Evolutionary conservation across 1,140 invertebrate species (phyloP).

Genomic region (Eufriesea mexicana): DNA sequence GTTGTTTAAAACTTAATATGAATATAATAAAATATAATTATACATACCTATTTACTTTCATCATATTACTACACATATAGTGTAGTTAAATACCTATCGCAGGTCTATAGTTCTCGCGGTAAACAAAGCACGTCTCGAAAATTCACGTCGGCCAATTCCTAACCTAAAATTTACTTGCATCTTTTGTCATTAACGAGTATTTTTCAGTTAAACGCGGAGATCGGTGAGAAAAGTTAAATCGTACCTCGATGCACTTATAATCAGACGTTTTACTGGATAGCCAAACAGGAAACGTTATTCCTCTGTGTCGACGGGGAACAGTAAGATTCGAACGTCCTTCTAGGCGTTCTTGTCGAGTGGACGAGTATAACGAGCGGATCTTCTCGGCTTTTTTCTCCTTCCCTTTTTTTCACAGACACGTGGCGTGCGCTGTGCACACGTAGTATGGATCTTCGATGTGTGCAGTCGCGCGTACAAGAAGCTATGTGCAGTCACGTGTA

Average conservation of each 20-base stretch:
- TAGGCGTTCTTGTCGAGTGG: conserved; percentile 18
- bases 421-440: conserved; percentile 34
- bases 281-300: conserved; percentile 28
- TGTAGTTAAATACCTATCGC: no score
- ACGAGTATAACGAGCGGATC: conserved; percentile 55
- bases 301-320: not conserved
- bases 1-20: no score
- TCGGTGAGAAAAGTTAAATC: not conserved
- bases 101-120: no score
- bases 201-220: not conserved
- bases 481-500: conserved; percentile 71
- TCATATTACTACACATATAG: no score
- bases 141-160: no score
- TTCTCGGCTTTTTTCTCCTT: not conserved
- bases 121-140: no score
- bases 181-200: not conserved
- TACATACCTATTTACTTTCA: no score
- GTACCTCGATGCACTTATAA: not conserved
- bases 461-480: conserved; percentile 37
- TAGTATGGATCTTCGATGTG: conserved; percentile 23
- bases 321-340: conserved; percentile 49
- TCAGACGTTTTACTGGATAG: not conserved
- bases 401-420: conserved; percentile 48
- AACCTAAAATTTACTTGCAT: no score
- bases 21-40: no score